These are phyloP conservation scores for Lynx canadensis DNA, from an alignment of 2,113 vertebrate genomes.

Conservation along the genomic window DNA sequence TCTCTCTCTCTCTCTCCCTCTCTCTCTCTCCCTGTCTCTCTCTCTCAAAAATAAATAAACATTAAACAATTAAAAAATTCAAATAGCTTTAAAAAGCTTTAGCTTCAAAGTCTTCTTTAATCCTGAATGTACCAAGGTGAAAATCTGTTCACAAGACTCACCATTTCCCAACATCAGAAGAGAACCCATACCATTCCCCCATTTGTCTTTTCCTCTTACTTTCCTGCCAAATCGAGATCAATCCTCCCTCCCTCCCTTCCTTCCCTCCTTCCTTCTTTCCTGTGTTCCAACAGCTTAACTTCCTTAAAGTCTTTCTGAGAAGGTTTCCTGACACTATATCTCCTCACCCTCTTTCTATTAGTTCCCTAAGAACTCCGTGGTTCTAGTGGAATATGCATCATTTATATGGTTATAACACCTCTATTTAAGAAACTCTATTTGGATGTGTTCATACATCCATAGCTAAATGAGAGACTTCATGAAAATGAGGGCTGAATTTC, in stretches of 20 bases:
- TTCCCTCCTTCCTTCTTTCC: background rate
- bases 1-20: too few relatives aligned
- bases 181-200: background rate
- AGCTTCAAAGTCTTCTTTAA: background rate
- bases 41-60: too few relatives aligned
- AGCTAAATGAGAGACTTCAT: background rate
- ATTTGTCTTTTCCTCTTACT: background rate
- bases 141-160: background rate
- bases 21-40: too few relatives aligned
- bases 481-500: constrained; percentile 7
- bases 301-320: background rate
- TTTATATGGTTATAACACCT: background rate
- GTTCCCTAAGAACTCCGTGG: background rate
- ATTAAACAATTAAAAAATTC: too few relatives aligned
- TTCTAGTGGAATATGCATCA: background rate
- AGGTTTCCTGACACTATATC: background rate
- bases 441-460: background rate
- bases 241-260: background rate
- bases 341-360: background rate
- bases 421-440: background rate
- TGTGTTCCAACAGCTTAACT: constrained; percentile 12
- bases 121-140: background rate
- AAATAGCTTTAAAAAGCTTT: background rate
- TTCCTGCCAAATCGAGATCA: background rate
- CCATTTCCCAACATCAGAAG: background rate